Base-by-base conservation (phyloP, 2,888 invertebrate genomes). In the Sesia bembeciformis region DNA sequence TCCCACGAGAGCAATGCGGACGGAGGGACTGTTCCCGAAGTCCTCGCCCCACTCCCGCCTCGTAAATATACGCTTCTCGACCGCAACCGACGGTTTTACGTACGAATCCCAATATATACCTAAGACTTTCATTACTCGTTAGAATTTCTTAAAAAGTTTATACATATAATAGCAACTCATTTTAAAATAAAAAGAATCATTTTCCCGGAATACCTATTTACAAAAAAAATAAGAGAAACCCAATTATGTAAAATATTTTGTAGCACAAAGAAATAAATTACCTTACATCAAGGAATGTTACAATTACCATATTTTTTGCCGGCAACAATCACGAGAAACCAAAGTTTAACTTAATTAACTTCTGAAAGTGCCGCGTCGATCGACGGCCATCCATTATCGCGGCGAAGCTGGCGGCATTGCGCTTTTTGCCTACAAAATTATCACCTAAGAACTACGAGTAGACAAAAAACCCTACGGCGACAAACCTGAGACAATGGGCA, bases 401-500 rank as follows among this genome's bases (percentile, higher is more conserved):
- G 23, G 23, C 23, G 23, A 23, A 23, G 23, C 23, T 7, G 42
- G 42, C 62, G 63, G 66, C 64, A 63, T 60, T 53, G 61, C 53
- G 59, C 70, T 77, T 73, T 78, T 76, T 63, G 60, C 55, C 42
- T 42, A 42, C 57, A 57, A 66, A 69, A 74, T 78, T 84, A 84
- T 82, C 82, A 76, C 79, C 72, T 49, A 49, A 40, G 65, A 71
- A 66, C 64, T 63, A 61, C 23, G 23, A 70, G 63, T 70, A 65
- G 66, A 75, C 74, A 85, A 85, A 50, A 85, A 85, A 85, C 70
- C 65, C 60, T 60, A 58, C 60, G 66, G 65, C 65, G 23, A 65
- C 63, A 64, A 70, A 65, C 67, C 60, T 57, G 57, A 72, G 68
- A 78, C 76, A 76, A 76, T 75, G 65, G 66, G 64, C 65, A 65